These are phyloP conservation scores for Lepidostoma basale DNA, from an alignment of 1,140 invertebrate species.

Conservation along the genomic window DNA sequence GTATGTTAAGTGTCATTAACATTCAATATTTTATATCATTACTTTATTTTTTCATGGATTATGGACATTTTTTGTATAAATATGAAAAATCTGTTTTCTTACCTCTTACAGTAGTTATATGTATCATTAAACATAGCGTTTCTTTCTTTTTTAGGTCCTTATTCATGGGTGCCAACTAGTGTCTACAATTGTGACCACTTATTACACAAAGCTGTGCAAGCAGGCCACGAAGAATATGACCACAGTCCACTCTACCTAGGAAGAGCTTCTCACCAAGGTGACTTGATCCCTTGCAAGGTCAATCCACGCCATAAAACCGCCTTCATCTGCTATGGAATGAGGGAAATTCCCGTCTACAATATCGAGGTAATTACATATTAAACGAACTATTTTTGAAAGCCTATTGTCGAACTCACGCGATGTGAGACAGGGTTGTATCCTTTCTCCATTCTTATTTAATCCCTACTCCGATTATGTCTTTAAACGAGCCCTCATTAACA, in stretches of 20 bases:
- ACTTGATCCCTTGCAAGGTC: constrained; percentile 77
- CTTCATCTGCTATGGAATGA: not conserved
- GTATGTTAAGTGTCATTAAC: too few relatives aligned
- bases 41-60: too few relatives aligned
- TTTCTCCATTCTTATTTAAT: not conserved
- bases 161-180: constrained; percentile 32
- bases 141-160: constrained; percentile 22
- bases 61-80: too few relatives aligned
- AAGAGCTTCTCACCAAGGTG: constrained; percentile 71
- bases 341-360: constrained; percentile 4
- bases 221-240: constrained; percentile 71
- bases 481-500: too few relatives aligned
- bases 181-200: constrained; percentile 11
- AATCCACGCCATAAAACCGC: constrained; percentile 57
- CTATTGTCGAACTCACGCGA: not conserved
- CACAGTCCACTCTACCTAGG: constrained; percentile 75
- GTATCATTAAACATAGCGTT: too few relatives aligned
- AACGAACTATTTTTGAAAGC: not conserved
- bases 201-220: constrained; percentile 62
- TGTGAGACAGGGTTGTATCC: not conserved
- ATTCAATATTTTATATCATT: too few relatives aligned
- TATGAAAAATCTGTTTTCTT: too few relatives aligned
- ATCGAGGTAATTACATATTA: constrained; percentile 23
- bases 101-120: too few relatives aligned
- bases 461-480: too few relatives aligned